A percentile compares a stretch with the other conserved stretches of the same genome.
Conservation (phyloP, 1,140 invertebrate genomes). For the Psix sp. region DNA sequence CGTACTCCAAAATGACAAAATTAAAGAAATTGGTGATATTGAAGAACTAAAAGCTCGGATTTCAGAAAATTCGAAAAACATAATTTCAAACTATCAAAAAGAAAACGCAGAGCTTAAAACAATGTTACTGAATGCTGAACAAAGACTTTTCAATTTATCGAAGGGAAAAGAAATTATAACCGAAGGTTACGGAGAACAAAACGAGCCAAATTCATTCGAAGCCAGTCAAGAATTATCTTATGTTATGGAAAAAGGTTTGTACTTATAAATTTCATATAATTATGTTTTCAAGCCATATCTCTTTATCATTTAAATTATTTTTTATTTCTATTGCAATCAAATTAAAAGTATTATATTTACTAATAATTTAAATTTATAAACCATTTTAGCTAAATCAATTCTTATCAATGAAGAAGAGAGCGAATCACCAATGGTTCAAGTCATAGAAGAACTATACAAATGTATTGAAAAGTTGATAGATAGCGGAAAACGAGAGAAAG, state of each 20-base stretch:
- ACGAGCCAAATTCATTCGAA: constrained; percentile 63
- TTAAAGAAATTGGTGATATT: constrained; percentile 57
- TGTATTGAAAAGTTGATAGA: constrained; percentile 82
- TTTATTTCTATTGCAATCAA: too few relatives aligned
- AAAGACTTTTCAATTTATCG: constrained; percentile 74
- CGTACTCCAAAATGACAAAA: constrained; percentile 46
- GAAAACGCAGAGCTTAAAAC: constrained; percentile 79
- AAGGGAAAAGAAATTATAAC: constrained; percentile 81
- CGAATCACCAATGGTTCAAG: constrained; percentile 75
- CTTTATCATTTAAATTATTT: constrained; percentile 3
- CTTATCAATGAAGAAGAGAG: constrained; percentile 74
- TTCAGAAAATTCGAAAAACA: constrained; percentile 72
- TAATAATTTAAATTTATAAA: too few relatives aligned
- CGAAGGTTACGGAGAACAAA: constrained; percentile 80
- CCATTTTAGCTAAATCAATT: constrained; percentile 72
- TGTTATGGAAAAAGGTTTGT: constrained; percentile 72
- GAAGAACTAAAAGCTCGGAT: constrained; percentile 71
- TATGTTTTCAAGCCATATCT: constrained; percentile 19
- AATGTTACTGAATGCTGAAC: constrained; percentile 78
- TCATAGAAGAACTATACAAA: constrained; percentile 80
- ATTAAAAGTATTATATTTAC: too few relatives aligned
- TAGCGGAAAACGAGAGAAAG: constrained; percentile 80
- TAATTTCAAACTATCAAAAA: constrained; percentile 75
- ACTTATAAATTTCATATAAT: background rate
- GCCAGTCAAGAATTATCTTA: constrained; percentile 69